Evolutionary conservation across 92 coral and sea anemone genomes (phyloP), one percentile per base, ranked within the genome.

Genomic region (Chrysogorgia sp.): DNA sequence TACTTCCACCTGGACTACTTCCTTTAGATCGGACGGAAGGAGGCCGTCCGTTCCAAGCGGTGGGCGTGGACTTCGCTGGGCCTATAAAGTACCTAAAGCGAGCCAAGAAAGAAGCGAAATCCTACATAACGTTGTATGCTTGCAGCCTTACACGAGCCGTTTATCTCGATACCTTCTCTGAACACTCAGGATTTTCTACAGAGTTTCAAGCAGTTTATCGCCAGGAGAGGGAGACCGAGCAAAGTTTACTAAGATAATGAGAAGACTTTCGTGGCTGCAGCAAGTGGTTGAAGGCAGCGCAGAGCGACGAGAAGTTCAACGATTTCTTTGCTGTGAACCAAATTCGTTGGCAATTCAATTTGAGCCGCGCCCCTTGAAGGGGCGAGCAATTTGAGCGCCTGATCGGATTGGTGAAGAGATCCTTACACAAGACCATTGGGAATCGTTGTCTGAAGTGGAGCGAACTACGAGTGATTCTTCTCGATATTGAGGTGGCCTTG

Each of bases 291-390:
- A 29, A 15, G 22, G 3, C 33, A 13, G 45, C 37, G 22, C 43
- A 31, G 47, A 63, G 32, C 15, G 69, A 63, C 45, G 69, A 63
- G 24, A 28, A 34, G 15, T 28, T 31, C 13, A 37, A 63, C 5
- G 43, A 31, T 4, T 20, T 29, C n/a, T 22, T 63, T 10, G 19
- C 10, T 3, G 2, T 10, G 37, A 12, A 63, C 0, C 37, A 15
- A 28, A 63, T 63, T 10, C 21, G 2, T 1, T 63, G 69, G 69
- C 33, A 63, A 41, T 63, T 63, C 22, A 63, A 63, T 43, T 23
- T 63, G n/a, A 31, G 69, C 32, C 40, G 69, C 21, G 69, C 69
- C 43, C 69, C 69, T 13, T 63, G 69, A 21, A 28, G 69, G 69
- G 69, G 69, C 2, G 69, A 43, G 10, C 69, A 63, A 21, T 63